phyloP scores from a whole-genome alignment of 1,140 invertebrate genomes.

The Conus betulinus region DNA sequence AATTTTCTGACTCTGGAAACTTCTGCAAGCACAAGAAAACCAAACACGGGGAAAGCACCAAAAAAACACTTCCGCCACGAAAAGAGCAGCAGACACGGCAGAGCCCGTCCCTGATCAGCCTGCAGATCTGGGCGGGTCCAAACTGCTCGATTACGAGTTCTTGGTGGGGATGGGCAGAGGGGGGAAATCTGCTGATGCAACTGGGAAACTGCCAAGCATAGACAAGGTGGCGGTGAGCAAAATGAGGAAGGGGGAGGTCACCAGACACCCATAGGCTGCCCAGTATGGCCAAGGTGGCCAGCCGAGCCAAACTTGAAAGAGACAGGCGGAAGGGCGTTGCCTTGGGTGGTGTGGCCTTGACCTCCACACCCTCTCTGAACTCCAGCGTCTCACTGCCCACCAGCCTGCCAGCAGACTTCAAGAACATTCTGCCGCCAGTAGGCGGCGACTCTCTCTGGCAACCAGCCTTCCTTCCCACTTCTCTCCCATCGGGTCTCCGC shows the following conservation, averaged over 20 bases:
- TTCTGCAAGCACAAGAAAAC: conserved; percentile 36
- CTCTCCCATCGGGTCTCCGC: neutral
- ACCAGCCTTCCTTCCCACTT: neutral
- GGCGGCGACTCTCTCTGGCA: neutral
- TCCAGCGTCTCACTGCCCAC: neutral
- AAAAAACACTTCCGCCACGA: neutral
- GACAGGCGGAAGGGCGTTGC: too few relatives aligned
- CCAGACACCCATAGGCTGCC: neutral
- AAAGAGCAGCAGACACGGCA: neutral
- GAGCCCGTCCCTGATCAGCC: neutral
- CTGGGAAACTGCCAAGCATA: neutral
- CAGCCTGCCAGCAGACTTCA: neutral
- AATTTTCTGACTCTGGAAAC: conserved; percentile 78
- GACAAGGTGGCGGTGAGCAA: neutral
- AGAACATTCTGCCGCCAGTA: neutral
- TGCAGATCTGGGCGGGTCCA: neutral
- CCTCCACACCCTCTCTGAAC: neutral
- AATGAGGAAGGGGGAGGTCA: neutral
- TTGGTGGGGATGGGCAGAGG: neutral
- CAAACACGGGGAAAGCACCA: conserved; percentile 24
- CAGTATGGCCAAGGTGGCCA: neutral
- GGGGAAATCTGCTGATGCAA: neutral
- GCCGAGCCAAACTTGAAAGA: neutral
- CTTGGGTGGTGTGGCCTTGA: too few relatives aligned
- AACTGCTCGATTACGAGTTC: neutral